Percentiles rank a stretch among this genome's conserved stretches.
phyloP scores from a whole-genome alignment of 92 coral and sea anemone genomes.

The Bergia sp. region DNA sequence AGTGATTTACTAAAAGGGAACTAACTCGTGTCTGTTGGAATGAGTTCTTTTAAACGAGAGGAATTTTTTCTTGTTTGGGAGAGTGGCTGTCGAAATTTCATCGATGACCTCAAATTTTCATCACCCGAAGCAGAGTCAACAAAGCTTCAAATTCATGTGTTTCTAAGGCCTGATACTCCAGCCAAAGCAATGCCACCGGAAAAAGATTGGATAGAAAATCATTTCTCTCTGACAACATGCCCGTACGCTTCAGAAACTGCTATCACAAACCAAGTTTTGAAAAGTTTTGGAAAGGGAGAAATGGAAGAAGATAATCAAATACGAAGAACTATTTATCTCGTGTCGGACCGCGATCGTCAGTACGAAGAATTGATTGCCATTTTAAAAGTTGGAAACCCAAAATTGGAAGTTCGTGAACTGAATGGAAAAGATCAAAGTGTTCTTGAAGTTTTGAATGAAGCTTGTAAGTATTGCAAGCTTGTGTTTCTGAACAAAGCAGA shows the following conservation, averaged over 20 bases:
- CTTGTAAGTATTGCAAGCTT: constrained; percentile 79
- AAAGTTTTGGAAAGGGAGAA: constrained; percentile 58
- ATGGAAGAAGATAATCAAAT: constrained; percentile 23
- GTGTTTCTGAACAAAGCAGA: constrained; percentile 66
- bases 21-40: neutral
- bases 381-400: constrained; percentile 53
- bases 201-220: constrained; percentile 72
- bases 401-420: constrained; percentile 63
- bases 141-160: constrained; percentile 73
- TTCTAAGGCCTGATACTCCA: constrained; percentile 92
- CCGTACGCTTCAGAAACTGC: constrained; percentile 93
- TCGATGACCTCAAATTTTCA: constrained; percentile 72
- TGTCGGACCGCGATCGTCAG: constrained; percentile 78
- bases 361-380: constrained; percentile 84
- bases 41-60: constrained; percentile 34
- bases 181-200: constrained; percentile 75
- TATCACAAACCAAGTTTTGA: constrained; percentile 62
- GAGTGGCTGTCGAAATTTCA: constrained; percentile 93
- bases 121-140: constrained; percentile 65
- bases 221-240: constrained; percentile 80
- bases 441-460: constrained; percentile 59
- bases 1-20: neutral
- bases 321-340: constrained; percentile 58
- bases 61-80: constrained; percentile 94
- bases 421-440: constrained; percentile 76